phyloP scores from a whole-genome alignment of 2,113 vertebrate genomes.

The Oreotragus oreotragus region DNA sequence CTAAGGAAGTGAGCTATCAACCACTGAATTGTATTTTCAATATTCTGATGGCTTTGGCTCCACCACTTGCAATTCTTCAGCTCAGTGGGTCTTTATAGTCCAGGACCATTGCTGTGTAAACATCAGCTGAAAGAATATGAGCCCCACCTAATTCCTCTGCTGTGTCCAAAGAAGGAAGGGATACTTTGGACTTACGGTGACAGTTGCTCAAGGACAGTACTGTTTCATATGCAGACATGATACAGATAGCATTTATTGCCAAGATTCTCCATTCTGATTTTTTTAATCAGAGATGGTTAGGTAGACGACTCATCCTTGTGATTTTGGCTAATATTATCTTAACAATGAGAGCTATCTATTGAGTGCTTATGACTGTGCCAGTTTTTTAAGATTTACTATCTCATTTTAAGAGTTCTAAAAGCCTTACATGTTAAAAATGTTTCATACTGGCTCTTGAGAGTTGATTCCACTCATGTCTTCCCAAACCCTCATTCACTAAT shows the following conservation, averaged over 20 bases:
- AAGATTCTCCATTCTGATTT: not conserved
- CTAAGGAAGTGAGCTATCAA: not conserved
- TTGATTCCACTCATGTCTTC: not conserved
- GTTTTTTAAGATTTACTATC: not conserved
- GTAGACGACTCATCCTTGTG: not conserved
- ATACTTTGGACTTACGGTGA: not conserved
- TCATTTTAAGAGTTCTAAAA: not conserved
- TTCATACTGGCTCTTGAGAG: not conserved
- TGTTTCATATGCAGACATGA: not conserved
- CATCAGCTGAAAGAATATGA: not conserved
- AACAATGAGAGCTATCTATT: not conserved
- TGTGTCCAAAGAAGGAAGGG: not conserved
- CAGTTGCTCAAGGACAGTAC: not conserved
- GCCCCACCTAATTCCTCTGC: not conserved
- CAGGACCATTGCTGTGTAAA: not conserved
- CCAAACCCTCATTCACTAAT: not conserved
- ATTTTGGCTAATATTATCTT: not conserved
- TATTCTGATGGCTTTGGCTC: not conserved
- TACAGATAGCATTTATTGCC: not conserved
- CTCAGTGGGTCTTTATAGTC: not conserved
- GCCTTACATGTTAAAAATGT: not conserved
- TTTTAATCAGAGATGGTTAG: not conserved
- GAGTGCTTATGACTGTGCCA: not conserved
- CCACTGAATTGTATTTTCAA: not conserved
- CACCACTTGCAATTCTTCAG: not conserved